Percentiles rank a stretch among this genome's conserved stretches.
phyloP scores from a whole-genome alignment of 2,797 vertebrate genomes.

The Danio aesculapii region DNA sequence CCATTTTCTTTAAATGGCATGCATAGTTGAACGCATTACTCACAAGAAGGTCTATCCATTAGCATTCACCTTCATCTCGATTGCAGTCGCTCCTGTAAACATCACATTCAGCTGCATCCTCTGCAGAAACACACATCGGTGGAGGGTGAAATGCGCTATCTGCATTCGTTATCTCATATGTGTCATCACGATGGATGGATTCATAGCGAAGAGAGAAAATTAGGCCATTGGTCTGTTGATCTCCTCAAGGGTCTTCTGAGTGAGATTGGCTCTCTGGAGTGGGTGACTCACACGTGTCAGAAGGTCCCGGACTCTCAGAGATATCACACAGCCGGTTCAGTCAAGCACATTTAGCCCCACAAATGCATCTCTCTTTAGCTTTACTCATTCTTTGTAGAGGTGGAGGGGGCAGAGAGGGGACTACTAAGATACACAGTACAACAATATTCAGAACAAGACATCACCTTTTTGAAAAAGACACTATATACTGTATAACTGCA shows the following conservation, averaged over 20 bases:
- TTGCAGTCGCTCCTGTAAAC: not conserved
- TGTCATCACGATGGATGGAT: constrained; percentile 41
- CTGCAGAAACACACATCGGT: not conserved
- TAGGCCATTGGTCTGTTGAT: constrained; percentile 28
- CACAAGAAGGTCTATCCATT: not conserved
- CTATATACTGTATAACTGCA: too few species aligned
- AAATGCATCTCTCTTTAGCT: constrained; percentile 2
- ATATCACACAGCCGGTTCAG: constrained; percentile 39
- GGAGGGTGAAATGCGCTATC: not conserved
- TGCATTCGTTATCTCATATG: constrained; percentile 7
- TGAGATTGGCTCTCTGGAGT: constrained; percentile 46
- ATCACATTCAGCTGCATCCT: not conserved
- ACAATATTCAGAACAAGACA: not conserved
- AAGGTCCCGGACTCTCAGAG: constrained; percentile 17
- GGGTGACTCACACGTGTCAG: constrained; percentile 34
- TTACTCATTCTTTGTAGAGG: not conserved
- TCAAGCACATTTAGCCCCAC: constrained; percentile 35
- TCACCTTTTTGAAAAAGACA: too few species aligned
- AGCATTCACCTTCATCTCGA: not conserved
- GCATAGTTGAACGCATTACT: not conserved
- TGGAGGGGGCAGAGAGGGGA: too few species aligned
- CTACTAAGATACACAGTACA: constrained; percentile 6
- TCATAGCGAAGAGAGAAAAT: constrained; percentile 28
- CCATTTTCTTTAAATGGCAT: not conserved
- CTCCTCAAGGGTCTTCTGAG: constrained; percentile 43